phyloP scores from a whole-genome alignment of 2,888 invertebrate genomes.

The Linnaemya vulpina region DNA sequence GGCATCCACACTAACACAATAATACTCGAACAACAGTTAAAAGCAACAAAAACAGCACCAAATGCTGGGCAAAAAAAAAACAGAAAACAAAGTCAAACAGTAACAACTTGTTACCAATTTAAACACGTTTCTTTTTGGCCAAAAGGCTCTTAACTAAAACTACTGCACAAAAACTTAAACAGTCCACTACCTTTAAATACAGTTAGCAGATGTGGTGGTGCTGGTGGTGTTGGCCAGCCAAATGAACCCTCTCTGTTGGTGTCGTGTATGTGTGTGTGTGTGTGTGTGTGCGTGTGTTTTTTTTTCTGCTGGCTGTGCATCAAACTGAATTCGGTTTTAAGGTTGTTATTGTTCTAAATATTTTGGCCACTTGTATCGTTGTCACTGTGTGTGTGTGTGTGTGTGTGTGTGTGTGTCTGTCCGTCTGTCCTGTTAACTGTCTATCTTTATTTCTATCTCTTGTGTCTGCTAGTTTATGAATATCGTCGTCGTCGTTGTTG shows the following conservation, averaged over 20 bases:
- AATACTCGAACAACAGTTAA: conserved; percentile 55
- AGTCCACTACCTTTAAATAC: neutral
- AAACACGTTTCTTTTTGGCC: conserved; percentile 65
- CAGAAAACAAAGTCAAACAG: conserved; percentile 55
- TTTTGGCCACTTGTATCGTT: conserved; percentile 55
- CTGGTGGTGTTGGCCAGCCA: conserved; percentile 18
- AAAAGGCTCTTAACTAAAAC: conserved; percentile 56
- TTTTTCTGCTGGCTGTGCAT: conserved; percentile 13
- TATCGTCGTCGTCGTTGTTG: neutral
- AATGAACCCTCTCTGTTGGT: conserved; percentile 48
- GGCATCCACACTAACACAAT: conserved; percentile 56
- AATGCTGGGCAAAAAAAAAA: neutral
- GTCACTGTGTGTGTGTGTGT: conserved; percentile 30
- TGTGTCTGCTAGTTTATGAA: conserved; percentile 52
- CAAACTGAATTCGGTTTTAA: conserved; percentile 54
- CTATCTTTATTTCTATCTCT: conserved; percentile 47
- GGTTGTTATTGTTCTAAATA: conserved; percentile 61
- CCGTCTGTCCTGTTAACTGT: conserved; percentile 30
- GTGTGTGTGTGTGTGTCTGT: conserved; percentile 26
- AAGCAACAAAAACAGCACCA: conserved; percentile 28
- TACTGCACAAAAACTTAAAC: conserved; percentile 30
- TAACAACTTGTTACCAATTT: conserved; percentile 71
- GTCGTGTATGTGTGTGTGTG: neutral
- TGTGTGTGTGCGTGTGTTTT: neutral
- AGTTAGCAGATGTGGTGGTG: neutral